Percentiles rank a stretch among this genome's conserved stretches.
phyloP scores from a whole-genome alignment of 2,888 invertebrate species.

The Clistopyga incitator region DNA sequence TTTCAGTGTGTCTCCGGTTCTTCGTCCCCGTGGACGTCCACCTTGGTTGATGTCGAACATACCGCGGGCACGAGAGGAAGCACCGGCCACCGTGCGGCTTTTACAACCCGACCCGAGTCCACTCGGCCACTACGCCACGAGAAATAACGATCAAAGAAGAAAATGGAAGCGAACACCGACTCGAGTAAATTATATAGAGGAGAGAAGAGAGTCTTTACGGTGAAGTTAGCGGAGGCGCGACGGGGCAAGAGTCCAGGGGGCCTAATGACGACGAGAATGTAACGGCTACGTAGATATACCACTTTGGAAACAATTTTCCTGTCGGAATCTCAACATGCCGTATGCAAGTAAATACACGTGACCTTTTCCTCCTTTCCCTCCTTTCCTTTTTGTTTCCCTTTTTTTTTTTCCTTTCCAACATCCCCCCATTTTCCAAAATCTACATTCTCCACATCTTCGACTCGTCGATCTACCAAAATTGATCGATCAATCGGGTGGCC shows the following conservation, averaged over 20 bases:
- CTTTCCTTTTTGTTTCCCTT: too few species aligned
- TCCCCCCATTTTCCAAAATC: background rate
- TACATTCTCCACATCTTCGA: background rate
- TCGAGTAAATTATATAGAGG: constrained; percentile 66
- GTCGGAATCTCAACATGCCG: constrained; percentile 51
- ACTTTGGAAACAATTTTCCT: constrained; percentile 66
- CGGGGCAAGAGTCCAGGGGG: constrained; percentile 44
- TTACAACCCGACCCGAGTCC: constrained; percentile 22
- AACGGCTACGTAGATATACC: constrained; percentile 66
- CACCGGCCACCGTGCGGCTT: constrained; percentile 13
- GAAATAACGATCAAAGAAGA: constrained; percentile 66
- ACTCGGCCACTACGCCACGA: constrained; percentile 40
- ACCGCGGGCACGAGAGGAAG: background rate
- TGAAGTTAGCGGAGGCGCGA: constrained; percentile 23
- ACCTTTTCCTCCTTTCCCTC: constrained; percentile 26
- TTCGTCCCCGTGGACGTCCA: constrained; percentile 18
- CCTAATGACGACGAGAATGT: constrained; percentile 67
- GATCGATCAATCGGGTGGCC: constrained; percentile 39
- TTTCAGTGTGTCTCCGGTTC: constrained; percentile 61
- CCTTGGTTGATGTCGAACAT: background rate
- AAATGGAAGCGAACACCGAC: constrained; percentile 65
- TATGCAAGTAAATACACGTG: constrained; percentile 45
- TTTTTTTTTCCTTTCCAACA: background rate
- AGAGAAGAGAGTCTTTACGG: constrained; percentile 52
- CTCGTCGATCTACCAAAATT: background rate